Percentiles rank a stretch among this genome's conserved stretches.
These are phyloP conservation scores for Drosophila rellima DNA, from an alignment of 2,888 invertebrate species.

Conservation along the genomic window DNA sequence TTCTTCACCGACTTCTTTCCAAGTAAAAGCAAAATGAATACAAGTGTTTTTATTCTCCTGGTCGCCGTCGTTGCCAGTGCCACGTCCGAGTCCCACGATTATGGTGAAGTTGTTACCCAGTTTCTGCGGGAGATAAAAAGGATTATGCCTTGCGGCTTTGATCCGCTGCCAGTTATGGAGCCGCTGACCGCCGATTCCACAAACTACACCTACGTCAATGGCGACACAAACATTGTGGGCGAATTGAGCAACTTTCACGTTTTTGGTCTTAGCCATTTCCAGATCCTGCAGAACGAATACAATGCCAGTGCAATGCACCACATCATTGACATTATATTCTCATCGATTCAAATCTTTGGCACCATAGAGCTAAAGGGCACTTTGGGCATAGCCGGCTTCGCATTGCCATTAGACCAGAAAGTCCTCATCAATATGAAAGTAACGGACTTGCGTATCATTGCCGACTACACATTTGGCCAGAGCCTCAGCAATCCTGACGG, in stretches of 20 bases:
- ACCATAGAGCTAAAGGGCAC: slow-evolving; percentile 55
- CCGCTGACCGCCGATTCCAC: slow-evolving; percentile 52
- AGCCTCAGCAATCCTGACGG: slow-evolving; percentile 45
- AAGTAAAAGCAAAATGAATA: neutral
- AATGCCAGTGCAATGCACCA: slow-evolving; percentile 49
- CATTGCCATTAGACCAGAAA: slow-evolving; percentile 37
- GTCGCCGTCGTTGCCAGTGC: slow-evolving; percentile 8
- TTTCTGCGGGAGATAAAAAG: slow-evolving; percentile 55
- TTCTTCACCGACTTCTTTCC: neutral
- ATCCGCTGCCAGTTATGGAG: slow-evolving; percentile 62
- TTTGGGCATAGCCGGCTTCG: slow-evolving; percentile 45
- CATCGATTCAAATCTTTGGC: slow-evolving; percentile 66
- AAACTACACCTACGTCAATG: slow-evolving; percentile 26
- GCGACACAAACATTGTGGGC: slow-evolving; percentile 53
- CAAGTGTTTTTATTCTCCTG: neutral
- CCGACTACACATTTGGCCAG: slow-evolving; percentile 46
- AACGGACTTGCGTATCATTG: slow-evolving; percentile 61
- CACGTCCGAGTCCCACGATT: slow-evolving; percentile 30
- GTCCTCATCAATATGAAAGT: slow-evolving; percentile 61
- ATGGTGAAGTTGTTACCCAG: slow-evolving; percentile 55
- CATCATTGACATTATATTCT: slow-evolving; percentile 63
- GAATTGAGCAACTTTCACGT: slow-evolving; percentile 64
- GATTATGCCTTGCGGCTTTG: slow-evolving; percentile 73
- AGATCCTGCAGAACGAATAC: slow-evolving; percentile 53
- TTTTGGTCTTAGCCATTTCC: slow-evolving; percentile 62